Evolutionary conservation across 53 echinoderm and acorn worm species (phyloP).

Genomic region (Zoroaster sp.): DNA sequence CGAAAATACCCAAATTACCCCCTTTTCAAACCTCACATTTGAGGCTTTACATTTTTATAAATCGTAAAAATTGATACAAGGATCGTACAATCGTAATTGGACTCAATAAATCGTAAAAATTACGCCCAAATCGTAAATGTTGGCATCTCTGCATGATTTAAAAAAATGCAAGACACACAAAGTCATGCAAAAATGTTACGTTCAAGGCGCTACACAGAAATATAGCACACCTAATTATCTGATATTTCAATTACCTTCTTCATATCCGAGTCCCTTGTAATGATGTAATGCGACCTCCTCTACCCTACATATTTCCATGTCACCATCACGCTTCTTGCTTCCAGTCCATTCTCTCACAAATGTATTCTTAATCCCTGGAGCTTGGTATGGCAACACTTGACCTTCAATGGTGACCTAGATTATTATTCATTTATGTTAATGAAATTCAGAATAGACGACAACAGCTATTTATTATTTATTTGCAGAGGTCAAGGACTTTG

Average conservation of each 20-base stretch:
- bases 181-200: background rate
- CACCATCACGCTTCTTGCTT: conserved; percentile 44
- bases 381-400: conserved; percentile 66
- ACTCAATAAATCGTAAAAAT: too few species aligned
- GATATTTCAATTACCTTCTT: too few species aligned
- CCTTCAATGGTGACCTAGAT: conserved; percentile 66
- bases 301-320: conserved; percentile 81
- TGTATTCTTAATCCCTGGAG: conserved; percentile 83
- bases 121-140: too few species aligned
- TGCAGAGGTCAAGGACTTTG: background rate
- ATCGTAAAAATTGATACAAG: too few species aligned
- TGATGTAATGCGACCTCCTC: conserved; percentile 85
- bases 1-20: too few species aligned
- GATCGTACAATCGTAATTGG: too few species aligned
- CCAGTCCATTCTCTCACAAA: conserved; percentile 68
- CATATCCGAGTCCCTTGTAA: conserved; percentile 75
- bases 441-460: background rate
- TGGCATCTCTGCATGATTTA: too few species aligned
- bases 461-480: background rate
- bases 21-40: too few species aligned
- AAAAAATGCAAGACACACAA: too few species aligned
- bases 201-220: background rate
- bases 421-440: too few species aligned
- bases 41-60: too few species aligned
- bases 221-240: background rate